These are phyloP conservation scores for Phrynosoma platyrhinos DNA, from an alignment of 2,113 vertebrate genomes.

Conservation along the genomic window DNA sequence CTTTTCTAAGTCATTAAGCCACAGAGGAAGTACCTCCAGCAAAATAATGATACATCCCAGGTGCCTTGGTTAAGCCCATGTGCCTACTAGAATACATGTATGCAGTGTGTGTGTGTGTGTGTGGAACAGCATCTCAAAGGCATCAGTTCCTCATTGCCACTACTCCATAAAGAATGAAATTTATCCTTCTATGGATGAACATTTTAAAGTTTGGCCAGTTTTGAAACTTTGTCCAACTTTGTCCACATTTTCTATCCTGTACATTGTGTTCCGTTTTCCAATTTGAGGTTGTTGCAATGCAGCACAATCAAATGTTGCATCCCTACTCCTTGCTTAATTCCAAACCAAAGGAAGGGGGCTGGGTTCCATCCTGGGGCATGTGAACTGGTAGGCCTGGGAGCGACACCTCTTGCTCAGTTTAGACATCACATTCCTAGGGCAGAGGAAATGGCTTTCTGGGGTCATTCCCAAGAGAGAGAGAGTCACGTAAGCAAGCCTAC, in stretches of 20 bases:
- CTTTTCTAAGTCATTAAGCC: background rate
- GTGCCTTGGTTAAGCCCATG: background rate
- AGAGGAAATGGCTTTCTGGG: constrained; percentile 67
- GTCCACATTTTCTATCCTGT: background rate
- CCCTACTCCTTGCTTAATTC: no score
- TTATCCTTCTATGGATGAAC: background rate
- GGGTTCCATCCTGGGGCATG: constrained; percentile 56
- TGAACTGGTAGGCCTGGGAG: constrained; percentile 62
- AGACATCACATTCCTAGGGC: constrained; percentile 67
- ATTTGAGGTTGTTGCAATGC: background rate
- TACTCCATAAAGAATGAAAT: background rate
- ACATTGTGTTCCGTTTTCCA: background rate
- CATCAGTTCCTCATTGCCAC: background rate
- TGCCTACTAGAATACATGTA: no score
- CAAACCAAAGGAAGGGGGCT: background rate
- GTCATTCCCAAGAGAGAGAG: constrained; percentile 64
- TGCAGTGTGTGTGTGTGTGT: background rate
- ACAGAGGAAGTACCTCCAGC: background rate
- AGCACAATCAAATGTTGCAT: background rate
- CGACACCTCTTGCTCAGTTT: constrained; percentile 61
- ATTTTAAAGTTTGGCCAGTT: background rate
- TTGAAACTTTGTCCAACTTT: background rate
- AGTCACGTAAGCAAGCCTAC: constrained; percentile 42
- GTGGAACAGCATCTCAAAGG: background rate
- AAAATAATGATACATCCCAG: background rate